Conservation (phyloP, 1,140 invertebrate species). For the Drosophila triauraria region DNA sequence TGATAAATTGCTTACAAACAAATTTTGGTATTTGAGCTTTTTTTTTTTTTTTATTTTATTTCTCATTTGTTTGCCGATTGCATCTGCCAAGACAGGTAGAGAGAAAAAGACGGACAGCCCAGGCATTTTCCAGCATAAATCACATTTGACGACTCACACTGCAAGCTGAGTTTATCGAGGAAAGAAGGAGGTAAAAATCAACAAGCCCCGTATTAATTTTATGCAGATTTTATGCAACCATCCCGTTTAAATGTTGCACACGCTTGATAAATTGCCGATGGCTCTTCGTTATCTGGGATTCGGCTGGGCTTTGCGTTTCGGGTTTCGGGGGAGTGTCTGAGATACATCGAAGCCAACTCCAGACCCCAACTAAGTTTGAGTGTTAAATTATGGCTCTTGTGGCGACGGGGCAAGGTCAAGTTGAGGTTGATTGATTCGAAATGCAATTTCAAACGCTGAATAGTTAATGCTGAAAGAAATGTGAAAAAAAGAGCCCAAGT, state of each 20-base stretch:
- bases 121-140: constrained; percentile 77
- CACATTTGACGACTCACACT: constrained; percentile 69
- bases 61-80: constrained; percentile 54
- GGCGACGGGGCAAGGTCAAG: constrained; percentile 69
- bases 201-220: constrained; percentile 64
- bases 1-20: constrained; percentile 73
- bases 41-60: constrained; percentile 35
- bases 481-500: constrained; percentile 11
- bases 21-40: constrained; percentile 49
- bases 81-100: constrained; percentile 54
- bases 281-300: constrained; percentile 51
- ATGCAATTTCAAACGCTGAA: constrained; percentile 57
- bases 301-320: constrained; percentile 7
- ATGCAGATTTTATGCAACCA: constrained; percentile 77
- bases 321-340: constrained; percentile 45
- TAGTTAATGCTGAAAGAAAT: constrained; percentile 27
- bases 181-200: constrained; percentile 56
- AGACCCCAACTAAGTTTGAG: constrained; percentile 37
- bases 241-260: constrained; percentile 71
- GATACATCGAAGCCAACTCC: constrained; percentile 41
- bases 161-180: constrained; percentile 69
- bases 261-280: constrained; percentile 68
- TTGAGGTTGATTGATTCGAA: constrained; percentile 76
- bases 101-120: constrained; percentile 28
- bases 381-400: constrained; percentile 60